Evolutionary conservation across 1,140 invertebrate genomes (phyloP), one percentile per base, ranked within the genome.

Genomic region (Plutomurus gul): DNA sequence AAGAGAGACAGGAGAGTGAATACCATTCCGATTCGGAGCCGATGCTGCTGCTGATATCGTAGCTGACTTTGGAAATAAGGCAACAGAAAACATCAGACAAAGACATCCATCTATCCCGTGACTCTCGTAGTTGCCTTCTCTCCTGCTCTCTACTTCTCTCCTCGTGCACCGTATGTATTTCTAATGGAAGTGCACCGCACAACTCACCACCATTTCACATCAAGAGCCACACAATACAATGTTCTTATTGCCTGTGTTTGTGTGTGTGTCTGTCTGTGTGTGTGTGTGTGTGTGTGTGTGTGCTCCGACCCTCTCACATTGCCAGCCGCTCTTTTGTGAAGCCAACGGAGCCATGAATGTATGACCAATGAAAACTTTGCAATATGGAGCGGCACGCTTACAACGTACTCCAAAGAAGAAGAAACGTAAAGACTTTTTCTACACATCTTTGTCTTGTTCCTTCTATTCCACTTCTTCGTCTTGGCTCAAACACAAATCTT

Each of bases 401-500:
- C 51, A 56, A 22, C 22, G 18, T n/a, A 43, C 39, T 13, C 18
- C 18, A 56, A 56, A 10, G 3, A 1, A 56, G 22, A 56, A 37
- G 20, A 72, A 43, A 43, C 39, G 30, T 72, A 20, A n/a, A 18
- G 70, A 43, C 70, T 10, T 43, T 43, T 43, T 43, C n/a, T 43
- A 43, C 40, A 43, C 8, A 43, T 8, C 40, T 43, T 43, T 43
- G 8, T 43, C 8, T 43, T 8, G n/a, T 27, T 56, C 22, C 10
- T 56, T 56, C 39, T 20, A 11, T 56, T 56, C 22, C 10, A 10
- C 11, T 56, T 20, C 11, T 27, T 72, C 25, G 22, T 72, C 25
- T 72, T 72, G 70, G 40, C 36, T 72, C 70, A 72, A n/a, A 72
- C 37, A 72, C 36, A 72, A 72, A 72, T 72, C 39, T 72, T 72